These are phyloP conservation scores for Lobophora halterata DNA, from an alignment of 2,888 invertebrate genomes.

Conservation along the genomic window DNA sequence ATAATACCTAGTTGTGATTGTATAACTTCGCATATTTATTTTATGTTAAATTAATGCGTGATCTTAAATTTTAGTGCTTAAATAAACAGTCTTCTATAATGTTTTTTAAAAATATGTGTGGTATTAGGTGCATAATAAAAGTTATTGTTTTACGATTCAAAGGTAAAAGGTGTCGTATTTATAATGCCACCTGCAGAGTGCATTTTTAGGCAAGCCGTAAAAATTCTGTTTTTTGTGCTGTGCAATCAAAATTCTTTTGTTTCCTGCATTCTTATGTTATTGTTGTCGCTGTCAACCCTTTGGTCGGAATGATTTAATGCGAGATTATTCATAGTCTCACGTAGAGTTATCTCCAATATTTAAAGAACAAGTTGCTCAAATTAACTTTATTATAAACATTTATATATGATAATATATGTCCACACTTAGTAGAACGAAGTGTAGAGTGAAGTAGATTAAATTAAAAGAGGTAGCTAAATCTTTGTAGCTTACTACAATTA, in stretches of 20 bases:
- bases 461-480: no score
- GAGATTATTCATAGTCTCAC: conserved; percentile 11
- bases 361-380: no score
- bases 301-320: conserved; percentile 48
- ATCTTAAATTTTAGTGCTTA: conserved; percentile 8
- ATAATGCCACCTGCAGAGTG: conserved; percentile 57
- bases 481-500: no score
- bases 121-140: conserved; percentile 34
- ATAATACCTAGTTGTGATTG: no score
- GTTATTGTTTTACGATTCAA: conserved; percentile 46
- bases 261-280: conserved; percentile 29
- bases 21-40: no score
- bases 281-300: conserved; percentile 49
- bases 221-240: conserved; percentile 43
- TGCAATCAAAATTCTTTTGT: conserved; percentile 46
- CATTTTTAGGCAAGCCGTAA: conserved; percentile 44
- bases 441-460: no score
- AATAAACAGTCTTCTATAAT: conserved; percentile 9
- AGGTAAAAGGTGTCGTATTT: conserved; percentile 49
- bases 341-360: neutral
- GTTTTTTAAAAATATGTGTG: conserved; percentile 15
- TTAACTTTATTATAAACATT: no score
- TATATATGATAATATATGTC: no score
- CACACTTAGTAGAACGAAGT: no score
- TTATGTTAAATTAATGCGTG: conserved; percentile 3